phyloP scores from a whole-genome alignment of 2,113 vertebrate species.

The Hypomesus transpacificus region DNA sequence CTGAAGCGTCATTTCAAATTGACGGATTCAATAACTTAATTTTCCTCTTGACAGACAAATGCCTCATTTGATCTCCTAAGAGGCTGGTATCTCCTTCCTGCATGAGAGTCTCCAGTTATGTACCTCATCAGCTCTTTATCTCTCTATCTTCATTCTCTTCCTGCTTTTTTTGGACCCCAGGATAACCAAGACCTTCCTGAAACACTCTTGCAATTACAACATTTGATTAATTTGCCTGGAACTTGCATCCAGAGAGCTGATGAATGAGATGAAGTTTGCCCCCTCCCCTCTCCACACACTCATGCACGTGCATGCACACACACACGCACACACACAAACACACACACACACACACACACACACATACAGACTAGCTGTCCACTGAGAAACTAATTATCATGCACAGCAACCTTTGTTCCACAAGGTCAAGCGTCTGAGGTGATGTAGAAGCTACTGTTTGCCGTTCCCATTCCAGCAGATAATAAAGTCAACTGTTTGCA shows the following conservation, averaged over 20 bases:
- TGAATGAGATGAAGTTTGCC: slow-evolving; percentile 34
- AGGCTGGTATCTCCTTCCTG: neutral
- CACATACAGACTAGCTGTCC: slow-evolving; percentile 1
- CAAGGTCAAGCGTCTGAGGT: slow-evolving; percentile 57
- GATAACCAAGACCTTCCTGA: slow-evolving; percentile 79
- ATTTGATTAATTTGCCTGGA: slow-evolving; percentile 54
- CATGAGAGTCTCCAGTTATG: neutral
- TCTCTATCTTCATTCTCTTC: slow-evolving; percentile 74
- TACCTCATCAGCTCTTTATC: neutral
- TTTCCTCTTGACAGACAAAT: neutral
- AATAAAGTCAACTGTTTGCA: slow-evolving; percentile 50
- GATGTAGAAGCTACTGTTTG: slow-evolving; percentile 39
- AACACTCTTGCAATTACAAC: slow-evolving; percentile 73
- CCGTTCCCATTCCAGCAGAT: slow-evolving; percentile 27
- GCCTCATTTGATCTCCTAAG: neutral
- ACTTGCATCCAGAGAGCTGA: slow-evolving; percentile 15
- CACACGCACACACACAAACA: no score
- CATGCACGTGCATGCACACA: neutral
- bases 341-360: no score
- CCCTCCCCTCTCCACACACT: neutral
- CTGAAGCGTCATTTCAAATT: neutral
- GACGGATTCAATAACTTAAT: neutral
- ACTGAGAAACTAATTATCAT: slow-evolving; percentile 49
- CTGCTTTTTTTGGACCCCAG: slow-evolving; percentile 59
- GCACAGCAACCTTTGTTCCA: slow-evolving; percentile 42